These are phyloP conservation scores for Lycocorax pyrrhopterus DNA, from an alignment of 2,113 vertebrate species.

Conservation along the genomic window DNA sequence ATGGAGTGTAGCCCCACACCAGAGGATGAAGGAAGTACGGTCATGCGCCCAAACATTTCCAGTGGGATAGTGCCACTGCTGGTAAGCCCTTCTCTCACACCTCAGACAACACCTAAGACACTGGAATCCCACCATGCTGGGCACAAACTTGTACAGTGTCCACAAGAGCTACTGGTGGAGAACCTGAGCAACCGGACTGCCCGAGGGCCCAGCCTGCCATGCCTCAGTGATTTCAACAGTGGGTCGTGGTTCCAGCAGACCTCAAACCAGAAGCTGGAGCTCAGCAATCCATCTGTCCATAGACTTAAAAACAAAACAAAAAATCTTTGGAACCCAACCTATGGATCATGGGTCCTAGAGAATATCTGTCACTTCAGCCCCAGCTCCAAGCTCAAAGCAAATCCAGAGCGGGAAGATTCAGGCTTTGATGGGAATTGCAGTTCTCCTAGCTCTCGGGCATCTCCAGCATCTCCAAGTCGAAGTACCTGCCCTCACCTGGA, in stretches of 20 bases:
- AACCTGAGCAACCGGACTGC: slow-evolving; percentile 69
- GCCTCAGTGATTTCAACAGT: slow-evolving; percentile 21
- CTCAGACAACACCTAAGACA: slow-evolving; percentile 6
- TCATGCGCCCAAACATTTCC: slow-evolving; percentile 74
- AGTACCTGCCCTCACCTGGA: slow-evolving; percentile 49
- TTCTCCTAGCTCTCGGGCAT: slow-evolving; percentile 55
- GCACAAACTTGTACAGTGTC: slow-evolving; percentile 43
- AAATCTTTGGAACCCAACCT: slow-evolving; percentile 92
- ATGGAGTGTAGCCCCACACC: slow-evolving; percentile 75
- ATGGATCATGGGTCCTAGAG: slow-evolving; percentile 87
- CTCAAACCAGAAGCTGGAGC: slow-evolving; percentile 70
- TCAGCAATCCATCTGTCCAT: slow-evolving; percentile 72
- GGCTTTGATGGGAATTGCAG: slow-evolving; percentile 66
- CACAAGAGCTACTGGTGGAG: slow-evolving; percentile 75
- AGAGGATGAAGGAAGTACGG: slow-evolving; percentile 77
- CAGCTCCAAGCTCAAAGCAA: slow-evolving; percentile 17
- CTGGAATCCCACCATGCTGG: slow-evolving; percentile 8
- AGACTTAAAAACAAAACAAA: slow-evolving; percentile 88
- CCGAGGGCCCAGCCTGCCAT: slow-evolving; percentile 61
- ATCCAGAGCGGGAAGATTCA: slow-evolving; percentile 69
- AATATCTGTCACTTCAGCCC: slow-evolving; percentile 66
- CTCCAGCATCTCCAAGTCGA: slow-evolving; percentile 63
- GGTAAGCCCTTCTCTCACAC: slow-evolving; percentile 64
- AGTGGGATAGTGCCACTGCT: slow-evolving; percentile 75
- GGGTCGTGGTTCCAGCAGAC: slow-evolving; percentile 47